phyloP scores from a whole-genome alignment of 2,888 invertebrate species.

The Chrysolina haemoptera region DNA sequence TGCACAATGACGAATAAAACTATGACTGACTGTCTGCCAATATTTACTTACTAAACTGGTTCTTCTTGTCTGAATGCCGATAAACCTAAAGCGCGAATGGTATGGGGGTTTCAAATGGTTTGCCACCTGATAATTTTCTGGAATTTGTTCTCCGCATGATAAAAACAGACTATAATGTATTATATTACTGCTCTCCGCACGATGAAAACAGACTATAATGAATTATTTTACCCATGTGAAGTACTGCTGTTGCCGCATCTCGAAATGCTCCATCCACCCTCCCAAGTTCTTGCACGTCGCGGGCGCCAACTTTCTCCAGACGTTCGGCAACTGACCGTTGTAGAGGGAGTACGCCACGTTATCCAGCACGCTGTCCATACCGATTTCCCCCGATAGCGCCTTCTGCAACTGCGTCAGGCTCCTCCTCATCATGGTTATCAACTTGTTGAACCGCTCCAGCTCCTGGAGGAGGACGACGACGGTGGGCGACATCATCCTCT shows the following conservation, averaged over 20 bases:
- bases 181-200: conserved; percentile 68
- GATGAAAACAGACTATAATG: no score
- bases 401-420: conserved; percentile 83
- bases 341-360: conserved; percentile 86
- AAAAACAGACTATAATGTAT: background rate
- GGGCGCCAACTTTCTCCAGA: conserved; percentile 88
- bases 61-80: no score
- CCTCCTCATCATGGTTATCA: conserved; percentile 79
- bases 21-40: no score
- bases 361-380: conserved; percentile 90
- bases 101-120: no score
- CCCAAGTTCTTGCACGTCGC: conserved; percentile 89
- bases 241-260: conserved; percentile 80
- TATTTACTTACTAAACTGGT: no score
- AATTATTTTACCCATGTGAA: conserved; percentile 78
- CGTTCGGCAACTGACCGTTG: conserved; percentile 86
- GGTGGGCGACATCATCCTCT: conserved; percentile 85
- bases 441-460: conserved; percentile 87
- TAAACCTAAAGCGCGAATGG: no score
- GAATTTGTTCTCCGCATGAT: no score
- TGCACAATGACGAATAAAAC: no score
- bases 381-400: conserved; percentile 92
- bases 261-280: conserved; percentile 92
- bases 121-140: no score
- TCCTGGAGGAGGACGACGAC: conserved; percentile 92